Base-by-base conservation (phyloP, 1,140 invertebrate genomes). In the Sesamia nonagrioides region DNA sequence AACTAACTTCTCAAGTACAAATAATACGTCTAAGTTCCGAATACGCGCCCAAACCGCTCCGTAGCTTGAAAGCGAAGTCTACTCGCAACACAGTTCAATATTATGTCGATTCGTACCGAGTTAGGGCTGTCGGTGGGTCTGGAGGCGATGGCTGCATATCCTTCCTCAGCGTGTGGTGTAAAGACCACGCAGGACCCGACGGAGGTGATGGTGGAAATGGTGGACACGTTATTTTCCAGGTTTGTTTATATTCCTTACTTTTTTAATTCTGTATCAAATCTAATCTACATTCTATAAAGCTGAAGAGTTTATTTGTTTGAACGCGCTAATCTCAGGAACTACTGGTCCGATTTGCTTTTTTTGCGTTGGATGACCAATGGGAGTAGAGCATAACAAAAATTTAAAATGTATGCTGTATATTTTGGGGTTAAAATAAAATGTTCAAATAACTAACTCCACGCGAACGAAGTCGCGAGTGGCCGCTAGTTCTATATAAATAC, bases 141-240 rank as follows among this genome's bases (percentile, higher is more conserved):
- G 99, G 99, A 7, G 99, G 99, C 1, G 96, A 99, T 96, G 99
- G 99, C 0, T 96, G 96, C 80, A 97, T 99, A 77, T 98, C 98
- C 0, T 99, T 99, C 91, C 87, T 98, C 2, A 96, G 89, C 63
- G 91, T 79, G 9, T 98, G 96, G 95, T 95, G 95, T 17, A 98
- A 99, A 87, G 98, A 98, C 81, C 96, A 95, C 78, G 99, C 98
- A 0, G 99, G 99, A 7, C 99, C 99, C 0, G 98, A 99, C 95
- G 99, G 99, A 5, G 99, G 99, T 0, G 98, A 99, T 95, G 99
- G 99, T 11, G 99, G 99, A 0, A 96, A 99, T 90, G 99, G 99
- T n/a, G 99, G 98, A 0, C 99, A 99, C 95, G 97, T 99, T 2
- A 96, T 99, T 63, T 98, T 99, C 86, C 88, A 91, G 82, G 91